Evolutionary conservation across 2,888 invertebrate genomes (phyloP).

Genomic region (Drosophila peninsularis): DNA sequence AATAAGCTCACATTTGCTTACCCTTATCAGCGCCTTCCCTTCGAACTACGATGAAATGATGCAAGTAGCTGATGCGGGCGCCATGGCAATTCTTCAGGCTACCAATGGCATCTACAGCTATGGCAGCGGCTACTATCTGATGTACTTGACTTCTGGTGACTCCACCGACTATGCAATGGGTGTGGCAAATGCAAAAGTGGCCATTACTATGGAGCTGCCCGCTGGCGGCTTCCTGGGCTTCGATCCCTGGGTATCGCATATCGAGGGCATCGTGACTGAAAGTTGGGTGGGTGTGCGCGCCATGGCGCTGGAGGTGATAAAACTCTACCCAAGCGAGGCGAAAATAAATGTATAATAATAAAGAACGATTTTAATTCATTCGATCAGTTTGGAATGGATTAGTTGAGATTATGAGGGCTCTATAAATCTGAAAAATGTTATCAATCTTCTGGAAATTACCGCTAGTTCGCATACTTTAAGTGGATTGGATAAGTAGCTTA

Average conservation of each 20-base stretch:
- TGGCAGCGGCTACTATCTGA: conserved; percentile 84
- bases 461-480: not conserved
- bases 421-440: not conserved
- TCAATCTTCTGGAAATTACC: no score
- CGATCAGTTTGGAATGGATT: not conserved
- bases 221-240: conserved; percentile 86
- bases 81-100: conserved; percentile 78
- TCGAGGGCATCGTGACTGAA: conserved; percentile 84
- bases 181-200: conserved; percentile 66
- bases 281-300: conserved; percentile 85
- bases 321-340: conserved; percentile 31
- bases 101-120: conserved; percentile 81
- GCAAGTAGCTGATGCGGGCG: conserved; percentile 80
- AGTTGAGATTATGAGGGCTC: not conserved
- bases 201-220: conserved; percentile 87
- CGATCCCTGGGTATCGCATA: conserved; percentile 83
- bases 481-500: no score
- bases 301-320: conserved; percentile 76
- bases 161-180: conserved; percentile 88
- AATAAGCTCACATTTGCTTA: not conserved
- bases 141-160: conserved; percentile 86
- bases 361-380: conserved; percentile 4
- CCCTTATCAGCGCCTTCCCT: conserved; percentile 77
- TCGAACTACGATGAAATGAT: conserved; percentile 83
- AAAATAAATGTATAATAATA: conserved; percentile 52